Percentiles rank a stretch among this genome's conserved stretches.
Conservation (phyloP, 2,797 vertebrate species). For the Malurus splendens region DNA sequence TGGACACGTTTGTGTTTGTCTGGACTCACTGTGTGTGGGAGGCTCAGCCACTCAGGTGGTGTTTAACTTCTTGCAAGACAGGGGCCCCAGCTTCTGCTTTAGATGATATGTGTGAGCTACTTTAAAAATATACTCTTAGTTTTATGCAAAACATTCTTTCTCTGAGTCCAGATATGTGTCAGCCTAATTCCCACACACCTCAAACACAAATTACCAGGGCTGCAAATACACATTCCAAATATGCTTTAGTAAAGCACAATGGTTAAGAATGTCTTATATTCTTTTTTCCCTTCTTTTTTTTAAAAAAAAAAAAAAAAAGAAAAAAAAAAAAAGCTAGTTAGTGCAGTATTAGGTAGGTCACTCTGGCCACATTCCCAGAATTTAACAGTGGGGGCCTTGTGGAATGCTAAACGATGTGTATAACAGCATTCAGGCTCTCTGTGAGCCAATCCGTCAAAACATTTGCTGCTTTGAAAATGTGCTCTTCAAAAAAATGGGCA, state of each 20-base stretch:
- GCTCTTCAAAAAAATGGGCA: slow-evolving; percentile 77
- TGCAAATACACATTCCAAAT: slow-evolving; percentile 61
- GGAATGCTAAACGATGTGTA: slow-evolving; percentile 83
- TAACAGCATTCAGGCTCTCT: slow-evolving; percentile 75
- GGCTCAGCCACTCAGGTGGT: background rate
- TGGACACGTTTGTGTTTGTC: background rate
- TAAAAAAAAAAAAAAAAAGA: too few relatives aligned
- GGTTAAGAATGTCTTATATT: slow-evolving; percentile 55
- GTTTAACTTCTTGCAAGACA: background rate
- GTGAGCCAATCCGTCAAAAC: slow-evolving; percentile 78
- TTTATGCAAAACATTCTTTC: background rate
- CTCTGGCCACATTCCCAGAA: slow-evolving; percentile 79
- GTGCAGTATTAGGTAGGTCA: slow-evolving; percentile 78
- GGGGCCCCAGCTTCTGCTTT: background rate
- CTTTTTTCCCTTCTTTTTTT: background rate
- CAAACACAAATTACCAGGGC: background rate
- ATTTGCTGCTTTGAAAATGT: slow-evolving; percentile 80
- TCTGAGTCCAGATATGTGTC: background rate
- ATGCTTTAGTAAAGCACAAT: slow-evolving; percentile 53
- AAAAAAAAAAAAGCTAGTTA: slow-evolving; percentile 58
- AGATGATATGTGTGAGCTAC: slow-evolving; percentile 1
- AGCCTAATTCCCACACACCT: background rate
- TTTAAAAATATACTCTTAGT: slow-evolving; percentile 1
- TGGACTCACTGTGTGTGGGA: slow-evolving; percentile 1
- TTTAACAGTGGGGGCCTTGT: slow-evolving; percentile 86